phyloP scores from a whole-genome alignment of 2,113 vertebrate species.

The Thomomys bottae region DNA sequence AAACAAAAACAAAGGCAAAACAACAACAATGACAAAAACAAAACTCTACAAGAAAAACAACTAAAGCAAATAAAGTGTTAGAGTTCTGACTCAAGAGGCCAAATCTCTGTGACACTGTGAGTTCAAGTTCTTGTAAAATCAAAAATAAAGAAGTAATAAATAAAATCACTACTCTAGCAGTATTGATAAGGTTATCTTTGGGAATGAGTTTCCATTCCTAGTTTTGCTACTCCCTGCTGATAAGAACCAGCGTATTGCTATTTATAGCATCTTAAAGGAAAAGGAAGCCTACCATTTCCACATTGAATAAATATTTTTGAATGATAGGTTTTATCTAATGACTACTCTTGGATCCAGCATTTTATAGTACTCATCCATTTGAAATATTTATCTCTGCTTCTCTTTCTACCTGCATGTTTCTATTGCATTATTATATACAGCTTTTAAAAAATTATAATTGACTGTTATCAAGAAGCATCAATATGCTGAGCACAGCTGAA shows the following conservation, averaged over 20 bases:
- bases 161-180: not conserved
- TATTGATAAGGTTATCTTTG: not conserved
- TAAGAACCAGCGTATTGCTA: slow-evolving; percentile 6
- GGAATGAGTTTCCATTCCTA: not conserved
- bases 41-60: too few species aligned
- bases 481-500: not conserved
- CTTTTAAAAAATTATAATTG: slow-evolving; percentile 17
- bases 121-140: too few species aligned
- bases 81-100: too few species aligned
- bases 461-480: not conserved
- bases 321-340: slow-evolving; percentile 14
- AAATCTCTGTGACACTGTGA: too few species aligned
- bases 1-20: too few species aligned
- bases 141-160: too few species aligned
- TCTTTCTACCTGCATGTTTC: slow-evolving; percentile 23
- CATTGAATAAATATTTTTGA: slow-evolving; percentile 51
- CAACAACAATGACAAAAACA: too few species aligned
- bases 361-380: not conserved
- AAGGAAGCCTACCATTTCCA: not conserved
- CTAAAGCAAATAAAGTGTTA: too few species aligned
- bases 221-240: slow-evolving; percentile 26
- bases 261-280: not conserved
- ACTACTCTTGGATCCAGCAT: slow-evolving; percentile 29
- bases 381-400: slow-evolving; percentile 34
- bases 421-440: not conserved